A percentile compares a stretch with the other conserved stretches of the same genome.
Conservation (phyloP, 2,797 vertebrate species). For the Avahi laniger region DNA sequence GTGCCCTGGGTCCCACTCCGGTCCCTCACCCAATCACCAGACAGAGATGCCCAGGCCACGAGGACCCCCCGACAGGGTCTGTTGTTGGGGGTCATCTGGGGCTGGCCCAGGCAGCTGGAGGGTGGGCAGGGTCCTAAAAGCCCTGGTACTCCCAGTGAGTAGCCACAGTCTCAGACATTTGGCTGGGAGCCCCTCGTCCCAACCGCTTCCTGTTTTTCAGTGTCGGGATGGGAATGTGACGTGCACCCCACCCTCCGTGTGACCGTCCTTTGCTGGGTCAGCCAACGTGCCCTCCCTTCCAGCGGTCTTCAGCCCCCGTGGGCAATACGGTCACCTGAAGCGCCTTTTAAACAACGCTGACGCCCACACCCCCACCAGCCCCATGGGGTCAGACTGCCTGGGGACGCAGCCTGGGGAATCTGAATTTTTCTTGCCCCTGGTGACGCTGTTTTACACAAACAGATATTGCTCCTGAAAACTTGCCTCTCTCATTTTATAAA, state of each 20-base stretch:
- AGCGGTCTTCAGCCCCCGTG: not conserved
- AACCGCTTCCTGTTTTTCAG: not conserved
- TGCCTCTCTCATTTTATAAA: not conserved
- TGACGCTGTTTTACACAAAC: not conserved
- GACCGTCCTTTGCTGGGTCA: not conserved
- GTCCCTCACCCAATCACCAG: not conserved
- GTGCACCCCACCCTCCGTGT: rapidly evolving
- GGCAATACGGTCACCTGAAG: not conserved
- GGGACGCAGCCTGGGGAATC: not conserved
- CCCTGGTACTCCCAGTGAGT: not conserved
- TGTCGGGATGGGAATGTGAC: not conserved
- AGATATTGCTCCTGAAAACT: not conserved
- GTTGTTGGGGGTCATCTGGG: not conserved
- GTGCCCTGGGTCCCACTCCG: not conserved
- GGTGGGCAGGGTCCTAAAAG: not conserved
- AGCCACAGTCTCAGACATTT: not conserved
- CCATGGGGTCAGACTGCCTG: not conserved
- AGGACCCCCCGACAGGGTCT: not conserved
- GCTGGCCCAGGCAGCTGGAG: not conserved
- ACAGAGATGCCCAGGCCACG: not conserved
- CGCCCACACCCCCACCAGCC: not conserved
- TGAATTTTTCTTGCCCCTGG: not conserved
- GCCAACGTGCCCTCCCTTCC: not conserved
- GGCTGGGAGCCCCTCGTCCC: not conserved
- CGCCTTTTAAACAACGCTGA: not conserved